Evolutionary conservation across 2,113 vertebrate genomes (phyloP), one percentile per base, ranked within the genome.

Genomic region (Callocephalon fimbriatum): DNA sequence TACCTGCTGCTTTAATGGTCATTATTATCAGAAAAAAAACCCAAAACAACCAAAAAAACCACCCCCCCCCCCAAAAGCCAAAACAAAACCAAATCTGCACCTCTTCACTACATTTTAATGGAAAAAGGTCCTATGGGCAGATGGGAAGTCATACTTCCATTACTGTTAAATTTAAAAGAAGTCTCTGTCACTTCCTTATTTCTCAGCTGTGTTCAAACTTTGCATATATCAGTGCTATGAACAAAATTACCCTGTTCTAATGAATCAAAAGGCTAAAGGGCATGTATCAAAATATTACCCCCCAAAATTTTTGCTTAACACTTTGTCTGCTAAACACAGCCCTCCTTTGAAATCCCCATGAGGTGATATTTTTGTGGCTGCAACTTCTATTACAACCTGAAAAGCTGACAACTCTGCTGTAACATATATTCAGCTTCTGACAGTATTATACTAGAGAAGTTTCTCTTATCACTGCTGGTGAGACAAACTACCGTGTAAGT

Each of bases 1-100:
- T 94, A 90, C 62, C 44, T 94, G 44, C 48, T 91, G 35, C 74
- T 90, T 96, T 91, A 96, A 87, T 78, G 47, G 14, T 87, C 84
- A 68, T 87, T 86, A 94, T 77, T 35, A 72, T 29, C 23, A 18
- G 29, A 3, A 31, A 61, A 82, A 80, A 53, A 19, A 0, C 4
- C 3, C 9, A 22, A 53, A 59, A 37, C 3, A 51, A 12, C 6
- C 12, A 29, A 48, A 58, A 45, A 48, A 86, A 13, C 5, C 54
- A n/a, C 54, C 32, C 66, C 26, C 13, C 20, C 32, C 76, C 25
- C 38, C 38, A 90, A 59, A 19, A 0, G 8, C 7, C 13, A 22
- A 54, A 61, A 37, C 3, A 53, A 16, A 86, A 31, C 56, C 32
- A 35, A 58, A 22, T n/a, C 53, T 76, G 26, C 31, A 76, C 37